These are phyloP conservation scores for Trichonephila clavata DNA, from an alignment of 1,140 invertebrate species.

Conservation along the genomic window DNA sequence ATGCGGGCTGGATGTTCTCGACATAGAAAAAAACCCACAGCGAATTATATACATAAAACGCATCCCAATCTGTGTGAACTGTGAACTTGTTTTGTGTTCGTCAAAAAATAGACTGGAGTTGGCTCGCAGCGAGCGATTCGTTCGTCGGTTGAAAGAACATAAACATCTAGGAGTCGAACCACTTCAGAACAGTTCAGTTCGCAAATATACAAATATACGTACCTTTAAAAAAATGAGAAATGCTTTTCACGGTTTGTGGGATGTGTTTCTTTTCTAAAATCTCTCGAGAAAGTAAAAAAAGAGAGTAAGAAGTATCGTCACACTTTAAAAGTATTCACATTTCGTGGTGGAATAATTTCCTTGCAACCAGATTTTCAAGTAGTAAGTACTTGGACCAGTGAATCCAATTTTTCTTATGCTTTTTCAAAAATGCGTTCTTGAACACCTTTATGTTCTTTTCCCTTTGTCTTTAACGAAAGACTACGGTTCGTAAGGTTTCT, in stretches of 20 bases:
- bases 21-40: too few species aligned
- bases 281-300: neutral
- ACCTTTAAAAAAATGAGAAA: neutral
- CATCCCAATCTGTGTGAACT: too few species aligned
- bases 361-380: neutral
- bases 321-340: neutral
- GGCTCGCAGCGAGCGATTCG: too few species aligned
- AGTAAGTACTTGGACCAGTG: neutral
- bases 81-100: too few species aligned
- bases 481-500: neutral
- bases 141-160: too few species aligned
- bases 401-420: slow-evolving; percentile 15
- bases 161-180: too few species aligned
- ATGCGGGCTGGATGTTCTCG: too few species aligned
- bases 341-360: neutral
- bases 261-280: neutral
- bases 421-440: slow-evolving; percentile 23
- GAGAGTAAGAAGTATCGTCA: neutral
- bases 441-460: slow-evolving; percentile 19
- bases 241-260: neutral
- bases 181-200: too few species aligned
- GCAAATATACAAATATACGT: too few species aligned
- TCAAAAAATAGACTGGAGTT: too few species aligned
- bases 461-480: neutral
- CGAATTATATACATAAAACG: too few species aligned